Evolutionary conservation across 2,113 vertebrate genomes (phyloP).

Genomic region (Ginglymostoma cirratum): DNA sequence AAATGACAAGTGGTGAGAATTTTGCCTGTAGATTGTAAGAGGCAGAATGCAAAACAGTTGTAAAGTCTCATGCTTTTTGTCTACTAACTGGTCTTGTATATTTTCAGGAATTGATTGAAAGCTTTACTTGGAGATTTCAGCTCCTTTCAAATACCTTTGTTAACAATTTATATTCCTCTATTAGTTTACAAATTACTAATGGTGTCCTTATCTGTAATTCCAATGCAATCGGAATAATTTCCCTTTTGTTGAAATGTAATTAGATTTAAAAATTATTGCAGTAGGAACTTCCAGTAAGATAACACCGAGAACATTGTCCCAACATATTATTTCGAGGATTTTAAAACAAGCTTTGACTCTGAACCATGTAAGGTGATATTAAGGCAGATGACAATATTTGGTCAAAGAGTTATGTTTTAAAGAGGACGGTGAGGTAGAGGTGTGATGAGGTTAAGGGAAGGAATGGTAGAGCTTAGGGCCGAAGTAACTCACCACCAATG

Average conservation of each 20-base stretch:
- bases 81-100: not conserved
- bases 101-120: not conserved
- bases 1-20: not conserved
- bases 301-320: not conserved
- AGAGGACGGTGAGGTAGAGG: too few species aligned
- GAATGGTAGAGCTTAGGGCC: too few species aligned
- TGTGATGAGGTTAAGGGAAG: too few species aligned
- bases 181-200: not conserved
- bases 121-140: not conserved
- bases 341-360: not conserved
- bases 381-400: not conserved
- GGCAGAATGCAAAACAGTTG: too few species aligned
- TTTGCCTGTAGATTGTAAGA: not conserved
- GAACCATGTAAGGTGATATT: not conserved
- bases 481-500: too few species aligned
- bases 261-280: not conserved
- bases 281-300: not conserved
- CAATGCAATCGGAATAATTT: not conserved
- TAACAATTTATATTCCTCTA: not conserved
- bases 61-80: not conserved
- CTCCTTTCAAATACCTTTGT: not conserved
- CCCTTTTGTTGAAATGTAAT: not conserved
- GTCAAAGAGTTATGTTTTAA: too few species aligned
- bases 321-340: not conserved
- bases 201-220: not conserved